Base-by-base conservation (phyloP, 53 echinoderm and acorn worm species). In the Echinarachnius parma region DNA sequence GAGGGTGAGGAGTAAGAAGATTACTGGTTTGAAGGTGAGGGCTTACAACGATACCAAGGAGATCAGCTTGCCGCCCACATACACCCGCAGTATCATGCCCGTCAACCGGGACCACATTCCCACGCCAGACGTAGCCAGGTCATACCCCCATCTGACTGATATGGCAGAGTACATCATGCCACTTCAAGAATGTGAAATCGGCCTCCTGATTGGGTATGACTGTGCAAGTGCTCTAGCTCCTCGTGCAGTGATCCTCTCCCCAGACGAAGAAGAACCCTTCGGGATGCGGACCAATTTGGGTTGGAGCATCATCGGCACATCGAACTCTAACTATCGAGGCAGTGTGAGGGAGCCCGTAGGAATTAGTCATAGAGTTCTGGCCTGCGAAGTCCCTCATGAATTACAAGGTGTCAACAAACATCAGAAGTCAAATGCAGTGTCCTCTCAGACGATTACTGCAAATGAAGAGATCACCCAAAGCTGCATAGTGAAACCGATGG, bases 251-350 rank as follows among this genome's bases (percentile, higher is more conserved):
- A 53, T 71, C 8, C 57, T 85, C 34, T 11, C 23, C 35, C 50
- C 71, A 32, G 30, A 65, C 23, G 45, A 61, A 34, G n/a, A 52
- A 16, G 79, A 42, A 13, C 86, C 86, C 1, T 86, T 46, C 75
- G 81, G 79, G 3, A 60, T 61, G 36, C 36, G 39, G 22, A 84
- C 79, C 20, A 64, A 63, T 27, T 67, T 86, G 18, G 86, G 86
- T 21, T 85, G 85, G 85, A 75, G 85, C 31, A 71, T 85, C 18
- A 63, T 85, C 3, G 80, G 85, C 20, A 55, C 77, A 48, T 3
- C 22, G 0, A 64, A 74, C 37, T 36, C 32, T 20, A 53, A 66
- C 28, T 25, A 80, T 10, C 64, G 31, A 14, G 82, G 69, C 75
- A 14, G 58, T 50, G 45, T 47, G 31, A 31, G 75, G 66, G 64